Conservation (phyloP, 2,888 invertebrate species). For the Campopleginae sp. region DNA sequence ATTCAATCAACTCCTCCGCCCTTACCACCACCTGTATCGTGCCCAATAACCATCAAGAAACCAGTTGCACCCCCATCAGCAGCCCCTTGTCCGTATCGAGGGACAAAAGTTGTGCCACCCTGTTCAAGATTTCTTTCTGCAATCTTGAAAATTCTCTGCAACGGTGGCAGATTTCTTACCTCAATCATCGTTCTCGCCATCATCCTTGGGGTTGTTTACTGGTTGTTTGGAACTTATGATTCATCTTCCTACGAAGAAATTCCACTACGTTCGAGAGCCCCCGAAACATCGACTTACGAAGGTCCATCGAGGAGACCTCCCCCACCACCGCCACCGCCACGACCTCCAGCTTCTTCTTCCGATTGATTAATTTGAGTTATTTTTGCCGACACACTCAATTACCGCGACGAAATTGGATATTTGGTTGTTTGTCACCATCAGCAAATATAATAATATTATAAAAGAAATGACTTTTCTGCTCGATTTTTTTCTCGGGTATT, state of each 20-base stretch:
- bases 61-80: constrained; percentile 44
- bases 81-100: constrained; percentile 37
- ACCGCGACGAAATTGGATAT: background rate
- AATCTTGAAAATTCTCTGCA: constrained; percentile 61
- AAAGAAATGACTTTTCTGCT: background rate
- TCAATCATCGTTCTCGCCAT: constrained; percentile 54
- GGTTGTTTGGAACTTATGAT: constrained; percentile 60
- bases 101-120: constrained; percentile 45
- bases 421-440: background rate
- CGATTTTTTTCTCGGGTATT: background rate
- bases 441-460: too few relatives aligned
- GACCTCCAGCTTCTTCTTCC: background rate
- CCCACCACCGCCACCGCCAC: background rate
- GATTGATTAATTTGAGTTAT: background rate
- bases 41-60: constrained; percentile 32
- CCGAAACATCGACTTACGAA: constrained; percentile 10
- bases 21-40: constrained; percentile 27
- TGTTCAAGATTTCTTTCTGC: constrained; percentile 60
- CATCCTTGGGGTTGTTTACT: constrained; percentile 54
- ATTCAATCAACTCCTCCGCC: constrained; percentile 28
- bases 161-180: constrained; percentile 56
- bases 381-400: background rate
- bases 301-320: constrained; percentile 4
- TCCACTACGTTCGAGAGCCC: constrained; percentile 14
- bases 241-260: constrained; percentile 16